Evolutionary conservation across 1,140 invertebrate genomes (phyloP), one percentile per base, ranked within the genome.

Genomic region (Cyclargus thomasi): DNA sequence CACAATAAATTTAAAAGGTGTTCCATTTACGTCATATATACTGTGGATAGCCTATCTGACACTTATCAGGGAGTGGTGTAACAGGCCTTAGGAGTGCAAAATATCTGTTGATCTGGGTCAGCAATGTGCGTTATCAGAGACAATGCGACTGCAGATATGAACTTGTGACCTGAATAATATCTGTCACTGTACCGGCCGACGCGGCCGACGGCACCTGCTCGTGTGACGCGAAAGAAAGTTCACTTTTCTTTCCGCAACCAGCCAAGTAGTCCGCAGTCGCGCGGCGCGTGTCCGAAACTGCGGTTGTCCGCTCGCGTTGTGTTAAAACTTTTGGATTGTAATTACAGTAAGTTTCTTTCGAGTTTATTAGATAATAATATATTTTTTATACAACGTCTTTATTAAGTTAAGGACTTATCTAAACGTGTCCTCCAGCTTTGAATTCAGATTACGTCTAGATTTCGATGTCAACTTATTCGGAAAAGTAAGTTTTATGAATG

Each of bases 221-320:
- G 74, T 71, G 74, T 63, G 67, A 14, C 76, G 83, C 77, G 67
- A 85, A 85, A 88, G 86, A 88, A 86, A 88, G 86, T 85, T 74
- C 79, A 83, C 75, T 81, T 84, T 83, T 86, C 77, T 82, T 81
- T 81, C 77, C 75, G 77, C 73, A 73, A 74, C 73, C 75, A 70
- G 72, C 72, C 75, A 80, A 82, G 76, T 83, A 83, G 78, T 74
- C 79, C 80, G 74, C 80, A 88, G 86, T 88, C 75, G 81, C 74
- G 71, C 55, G 70, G 72, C 65, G 78, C 81, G 77, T 80, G 76
- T 70, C 75, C 71, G 71, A 70, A 74, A 67, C 69, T 20, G 63
- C 68, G 69, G 78, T 81, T 82, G 86, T 20, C 55, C 55, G 55
- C 18, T 55, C 16, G 53, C 10, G 55, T 20, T 55, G 7, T 55